These are phyloP conservation scores for Calliopum simillimum DNA, from an alignment of 2,888 invertebrate genomes.

Conservation along the genomic window DNA sequence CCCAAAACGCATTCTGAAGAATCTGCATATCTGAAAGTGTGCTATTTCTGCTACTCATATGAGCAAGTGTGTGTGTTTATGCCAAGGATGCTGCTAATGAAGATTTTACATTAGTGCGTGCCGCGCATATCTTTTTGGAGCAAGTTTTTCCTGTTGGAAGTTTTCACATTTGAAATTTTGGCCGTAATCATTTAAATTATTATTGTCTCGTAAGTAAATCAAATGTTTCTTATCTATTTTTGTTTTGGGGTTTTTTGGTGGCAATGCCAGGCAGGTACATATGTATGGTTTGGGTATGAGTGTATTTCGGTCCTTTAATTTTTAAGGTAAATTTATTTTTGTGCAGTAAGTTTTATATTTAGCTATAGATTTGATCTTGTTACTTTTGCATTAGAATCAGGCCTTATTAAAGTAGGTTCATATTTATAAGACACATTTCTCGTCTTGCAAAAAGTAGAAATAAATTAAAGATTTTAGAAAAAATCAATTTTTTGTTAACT, in stretches of 20 bases:
- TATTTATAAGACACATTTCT: conserved; percentile 22
- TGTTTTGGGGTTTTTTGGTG: neutral
- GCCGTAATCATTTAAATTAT: conserved; percentile 44
- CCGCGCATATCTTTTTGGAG: neutral
- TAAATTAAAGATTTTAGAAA: too few species aligned
- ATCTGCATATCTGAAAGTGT: conserved; percentile 19
- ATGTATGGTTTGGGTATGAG: neutral
- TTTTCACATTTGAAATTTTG: conserved; percentile 22
- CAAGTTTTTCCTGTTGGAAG: neutral
- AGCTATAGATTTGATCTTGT: conserved; percentile 27
- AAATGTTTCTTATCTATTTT: conserved; percentile 38
- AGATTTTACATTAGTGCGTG: conserved; percentile 21
- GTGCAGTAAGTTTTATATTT: conserved; percentile 5
- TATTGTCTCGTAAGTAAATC: conserved; percentile 43
- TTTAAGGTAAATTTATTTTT: neutral
- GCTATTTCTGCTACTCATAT: conserved; percentile 12
- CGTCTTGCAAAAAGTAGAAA: neutral
- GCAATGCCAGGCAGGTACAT: neutral
- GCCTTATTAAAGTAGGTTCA: conserved; percentile 31
- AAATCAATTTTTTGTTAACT: too few species aligned
- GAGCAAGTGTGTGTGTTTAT: conserved; percentile 18
- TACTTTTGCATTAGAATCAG: conserved; percentile 20
- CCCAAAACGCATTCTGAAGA: conserved; percentile 25
- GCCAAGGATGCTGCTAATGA: conserved; percentile 19
- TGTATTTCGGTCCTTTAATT: neutral